These are phyloP conservation scores for Strix aluco DNA, from an alignment of 2,113 vertebrate genomes.

Conservation along the genomic window DNA sequence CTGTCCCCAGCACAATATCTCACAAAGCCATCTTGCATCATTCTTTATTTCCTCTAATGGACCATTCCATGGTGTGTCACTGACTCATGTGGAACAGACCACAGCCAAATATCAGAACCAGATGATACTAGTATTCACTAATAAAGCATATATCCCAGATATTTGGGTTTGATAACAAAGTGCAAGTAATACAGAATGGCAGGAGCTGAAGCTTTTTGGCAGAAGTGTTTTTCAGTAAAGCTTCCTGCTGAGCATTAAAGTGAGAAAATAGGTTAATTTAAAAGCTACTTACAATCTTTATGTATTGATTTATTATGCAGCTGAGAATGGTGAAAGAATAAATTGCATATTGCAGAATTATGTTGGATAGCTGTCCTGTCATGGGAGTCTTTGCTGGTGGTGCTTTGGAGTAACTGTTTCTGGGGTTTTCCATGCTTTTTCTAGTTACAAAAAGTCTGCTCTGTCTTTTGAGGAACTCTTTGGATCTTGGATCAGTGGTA, in stretches of 20 bases:
- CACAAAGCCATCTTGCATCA: background rate
- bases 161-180: background rate
- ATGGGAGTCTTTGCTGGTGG: background rate
- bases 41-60: background rate
- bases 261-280: background rate
- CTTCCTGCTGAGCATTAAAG: background rate
- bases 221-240: background rate
- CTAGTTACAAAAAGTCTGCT: background rate
- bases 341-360: background rate
- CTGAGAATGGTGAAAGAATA: background rate
- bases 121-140: background rate
- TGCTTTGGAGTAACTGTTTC: background rate
- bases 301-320: constrained; percentile 33
- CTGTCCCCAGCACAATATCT: background rate
- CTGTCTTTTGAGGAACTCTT: background rate
- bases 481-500: background rate
- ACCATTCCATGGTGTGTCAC: background rate
- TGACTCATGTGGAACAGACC: background rate
- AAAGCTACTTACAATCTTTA: constrained; percentile 13
- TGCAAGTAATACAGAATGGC: background rate
- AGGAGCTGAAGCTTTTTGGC: constrained; percentile 6
- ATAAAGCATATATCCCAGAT: background rate
- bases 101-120: background rate
- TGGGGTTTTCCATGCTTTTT: background rate
- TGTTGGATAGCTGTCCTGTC: background rate